These are phyloP conservation scores for Anthopleura sola DNA, from an alignment of 64 coral and sea anemone species.

Conservation along the genomic window DNA sequence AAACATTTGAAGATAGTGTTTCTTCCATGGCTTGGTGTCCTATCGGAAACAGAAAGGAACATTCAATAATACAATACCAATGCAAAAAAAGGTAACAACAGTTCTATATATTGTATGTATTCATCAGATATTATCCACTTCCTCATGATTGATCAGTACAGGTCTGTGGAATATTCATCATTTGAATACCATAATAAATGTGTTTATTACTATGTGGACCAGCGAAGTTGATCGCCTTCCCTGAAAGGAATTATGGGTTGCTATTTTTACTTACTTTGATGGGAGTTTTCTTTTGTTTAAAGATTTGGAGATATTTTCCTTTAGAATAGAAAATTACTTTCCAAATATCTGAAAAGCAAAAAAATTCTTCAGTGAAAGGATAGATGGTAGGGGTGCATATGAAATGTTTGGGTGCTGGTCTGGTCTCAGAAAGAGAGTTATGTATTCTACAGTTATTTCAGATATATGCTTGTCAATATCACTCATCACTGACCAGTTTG, in stretches of 20 bases:
- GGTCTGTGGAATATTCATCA: slow-evolving; percentile 42
- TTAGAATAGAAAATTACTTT: not conserved
- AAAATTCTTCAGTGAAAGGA: not conserved
- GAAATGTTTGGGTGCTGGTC: not conserved
- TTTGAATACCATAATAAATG: not conserved
- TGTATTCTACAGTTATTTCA: slow-evolving; percentile 24
- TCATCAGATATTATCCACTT: slow-evolving; percentile 8
- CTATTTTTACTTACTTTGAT: too few relatives aligned
- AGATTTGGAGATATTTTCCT: not conserved
- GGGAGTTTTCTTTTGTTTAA: too few relatives aligned
- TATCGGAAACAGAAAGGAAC: not conserved
- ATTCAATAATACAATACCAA: not conserved
- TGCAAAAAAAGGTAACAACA: not conserved
- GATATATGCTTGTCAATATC: slow-evolving; percentile 27
- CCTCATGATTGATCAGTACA: slow-evolving; percentile 25
- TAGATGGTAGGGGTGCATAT: not conserved
- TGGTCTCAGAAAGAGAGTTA: slow-evolving; percentile 43
- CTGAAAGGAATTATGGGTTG: too few relatives aligned
- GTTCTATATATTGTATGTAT: not conserved
- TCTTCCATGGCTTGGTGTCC: not conserved
- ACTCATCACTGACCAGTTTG: slow-evolving; percentile 14
- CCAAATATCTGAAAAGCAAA: not conserved
- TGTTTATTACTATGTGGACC: not conserved
- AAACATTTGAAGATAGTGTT: too few relatives aligned
- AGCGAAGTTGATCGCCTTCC: not conserved